phyloP scores from a whole-genome alignment of 1,140 invertebrate genomes.

The Bombus vancouverensis region DNA sequence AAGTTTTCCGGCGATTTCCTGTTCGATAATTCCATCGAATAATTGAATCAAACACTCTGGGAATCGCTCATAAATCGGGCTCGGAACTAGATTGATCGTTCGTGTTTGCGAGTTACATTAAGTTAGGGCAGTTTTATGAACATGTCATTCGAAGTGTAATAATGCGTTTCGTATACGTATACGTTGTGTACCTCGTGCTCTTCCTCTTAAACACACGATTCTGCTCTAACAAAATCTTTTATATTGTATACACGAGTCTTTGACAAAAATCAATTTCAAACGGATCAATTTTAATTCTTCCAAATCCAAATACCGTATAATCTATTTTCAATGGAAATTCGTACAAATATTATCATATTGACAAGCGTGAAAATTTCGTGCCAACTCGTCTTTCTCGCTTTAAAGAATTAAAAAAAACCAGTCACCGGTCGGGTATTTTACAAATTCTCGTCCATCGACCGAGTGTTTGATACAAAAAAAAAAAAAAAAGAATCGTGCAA shows the following conservation, averaged over 20 bases:
- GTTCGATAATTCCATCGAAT: background rate
- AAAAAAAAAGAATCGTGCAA: background rate
- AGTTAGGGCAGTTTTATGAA: background rate
- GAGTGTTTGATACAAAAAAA: too few species aligned
- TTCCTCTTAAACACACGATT: background rate
- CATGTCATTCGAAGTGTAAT: background rate
- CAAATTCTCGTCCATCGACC: too few species aligned
- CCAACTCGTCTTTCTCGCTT: too few species aligned
- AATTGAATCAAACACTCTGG: slow-evolving; percentile 15
- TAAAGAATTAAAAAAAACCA: too few species aligned
- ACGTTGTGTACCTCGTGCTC: too few species aligned
- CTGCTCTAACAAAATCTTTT: background rate
- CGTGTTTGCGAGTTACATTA: background rate
- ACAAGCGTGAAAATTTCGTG: background rate
- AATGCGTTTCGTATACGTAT: background rate
- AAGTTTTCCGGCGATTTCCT: background rate
- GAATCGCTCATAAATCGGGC: background rate
- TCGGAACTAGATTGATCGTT: background rate
- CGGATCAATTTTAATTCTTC: background rate
- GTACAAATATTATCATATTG: background rate
- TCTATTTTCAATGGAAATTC: background rate
- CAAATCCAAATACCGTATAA: background rate
- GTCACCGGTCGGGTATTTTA: too few species aligned
- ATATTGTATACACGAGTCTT: background rate
- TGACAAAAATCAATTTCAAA: background rate